Conservation (phyloP, 1,140 invertebrate genomes). For the Cephus cinctus region DNA sequence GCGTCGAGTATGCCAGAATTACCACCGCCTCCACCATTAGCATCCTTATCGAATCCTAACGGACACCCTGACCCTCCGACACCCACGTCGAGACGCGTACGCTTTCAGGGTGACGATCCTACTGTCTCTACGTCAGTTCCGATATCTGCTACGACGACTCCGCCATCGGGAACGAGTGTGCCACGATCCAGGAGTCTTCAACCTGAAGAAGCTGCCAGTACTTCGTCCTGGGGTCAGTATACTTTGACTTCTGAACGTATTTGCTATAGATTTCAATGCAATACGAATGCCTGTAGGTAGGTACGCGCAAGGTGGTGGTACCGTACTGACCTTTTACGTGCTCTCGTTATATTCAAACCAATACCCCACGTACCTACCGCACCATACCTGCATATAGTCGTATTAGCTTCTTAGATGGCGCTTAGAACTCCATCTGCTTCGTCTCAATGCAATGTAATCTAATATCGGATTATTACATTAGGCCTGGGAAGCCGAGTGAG, state of each 20-base stretch:
- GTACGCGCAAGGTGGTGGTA: too few species aligned
- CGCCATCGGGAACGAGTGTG: conserved; percentile 38
- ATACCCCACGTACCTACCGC: too few species aligned
- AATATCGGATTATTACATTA: too few species aligned
- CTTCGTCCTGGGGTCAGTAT: conserved; percentile 47
- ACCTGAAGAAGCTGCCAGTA: conserved; percentile 48
- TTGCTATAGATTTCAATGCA: too few species aligned
- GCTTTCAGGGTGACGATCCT: conserved; percentile 66
- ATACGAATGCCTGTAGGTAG: too few species aligned
- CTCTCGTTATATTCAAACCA: too few species aligned
- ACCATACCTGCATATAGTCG: too few species aligned
- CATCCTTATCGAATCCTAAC: conserved; percentile 19
- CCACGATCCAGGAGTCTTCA: conserved; percentile 48
- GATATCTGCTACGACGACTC: conserved; percentile 35
- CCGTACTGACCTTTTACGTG: too few species aligned
- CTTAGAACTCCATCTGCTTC: too few species aligned
- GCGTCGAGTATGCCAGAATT: conserved; percentile 70
- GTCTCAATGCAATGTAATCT: too few species aligned
- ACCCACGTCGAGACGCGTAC: conserved; percentile 55
- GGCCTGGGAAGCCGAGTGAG: conserved; percentile 14
- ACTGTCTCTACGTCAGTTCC: conserved; percentile 44
- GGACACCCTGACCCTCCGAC: conserved; percentile 32
- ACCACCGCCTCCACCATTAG: conserved; percentile 40
- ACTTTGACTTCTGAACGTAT: too few species aligned
- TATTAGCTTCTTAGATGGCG: too few species aligned